Evolutionary conservation across 2,113 vertebrate genomes (phyloP).

Genomic region (Vireo altiloquus): DNA sequence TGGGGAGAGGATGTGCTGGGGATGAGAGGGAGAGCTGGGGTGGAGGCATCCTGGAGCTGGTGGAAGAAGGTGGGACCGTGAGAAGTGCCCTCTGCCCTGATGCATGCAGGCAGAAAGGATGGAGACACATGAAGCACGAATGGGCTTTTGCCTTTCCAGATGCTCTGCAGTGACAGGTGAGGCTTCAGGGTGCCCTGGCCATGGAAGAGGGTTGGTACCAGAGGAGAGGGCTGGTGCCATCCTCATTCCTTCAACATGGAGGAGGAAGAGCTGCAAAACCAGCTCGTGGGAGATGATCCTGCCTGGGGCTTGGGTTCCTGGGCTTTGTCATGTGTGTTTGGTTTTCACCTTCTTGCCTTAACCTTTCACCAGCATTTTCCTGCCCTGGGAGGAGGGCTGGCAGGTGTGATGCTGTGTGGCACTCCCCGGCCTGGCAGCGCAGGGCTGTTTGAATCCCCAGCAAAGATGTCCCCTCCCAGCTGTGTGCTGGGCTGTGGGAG

Average conservation of each 20-base stretch:
- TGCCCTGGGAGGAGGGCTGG: neutral
- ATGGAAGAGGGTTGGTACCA: neutral
- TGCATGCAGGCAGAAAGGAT: neutral
- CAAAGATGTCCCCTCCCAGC: neutral
- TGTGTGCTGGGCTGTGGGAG: neutral
- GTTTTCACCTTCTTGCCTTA: neutral
- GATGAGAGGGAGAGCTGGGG: neutral
- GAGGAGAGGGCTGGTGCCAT: neutral
- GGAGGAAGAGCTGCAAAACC: neutral
- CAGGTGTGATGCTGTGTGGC: neutral
- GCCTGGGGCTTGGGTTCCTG: neutral
- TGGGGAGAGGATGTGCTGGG: neutral
- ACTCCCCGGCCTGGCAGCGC: accelerated
- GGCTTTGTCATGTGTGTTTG: neutral
- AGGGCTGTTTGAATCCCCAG: neutral
- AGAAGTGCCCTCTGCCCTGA: neutral
- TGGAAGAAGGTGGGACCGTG: neutral
- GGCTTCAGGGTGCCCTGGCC: neutral
- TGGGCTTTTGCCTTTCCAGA: neutral
- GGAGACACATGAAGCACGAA: accelerated
- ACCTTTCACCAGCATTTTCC: neutral
- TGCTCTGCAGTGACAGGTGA: neutral
- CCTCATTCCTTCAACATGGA: neutral
- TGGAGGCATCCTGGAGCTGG: neutral
- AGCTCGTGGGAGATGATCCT: neutral